A percentile compares a stretch with the other conserved stretches of the same genome.
phyloP scores from a whole-genome alignment of 2,113 vertebrate species.

The Hydropotes inermis region DNA sequence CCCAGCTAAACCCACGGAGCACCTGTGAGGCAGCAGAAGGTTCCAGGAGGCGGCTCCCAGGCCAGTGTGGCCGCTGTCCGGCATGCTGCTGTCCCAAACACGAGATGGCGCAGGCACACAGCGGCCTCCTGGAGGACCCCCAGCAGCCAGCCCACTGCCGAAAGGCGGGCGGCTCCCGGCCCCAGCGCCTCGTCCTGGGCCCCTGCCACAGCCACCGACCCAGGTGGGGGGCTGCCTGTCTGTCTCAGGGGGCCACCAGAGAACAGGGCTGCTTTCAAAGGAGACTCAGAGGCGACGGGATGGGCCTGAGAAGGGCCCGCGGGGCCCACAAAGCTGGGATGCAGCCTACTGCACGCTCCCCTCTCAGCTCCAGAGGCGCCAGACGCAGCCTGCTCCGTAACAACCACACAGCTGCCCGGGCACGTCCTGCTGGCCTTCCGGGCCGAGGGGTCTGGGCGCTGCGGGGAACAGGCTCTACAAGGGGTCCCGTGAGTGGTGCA shows the following conservation, averaged over 20 bases:
- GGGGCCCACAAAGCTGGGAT: background rate
- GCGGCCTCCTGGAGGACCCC: background rate
- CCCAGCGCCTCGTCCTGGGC: rapidly evolving
- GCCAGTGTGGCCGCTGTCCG: background rate
- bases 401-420: rapidly evolving
- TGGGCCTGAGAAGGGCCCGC: rapidly evolving
- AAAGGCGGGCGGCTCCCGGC: rapidly evolving
- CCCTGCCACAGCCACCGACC: too few relatives aligned
- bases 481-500: rapidly evolving
- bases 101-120: rapidly evolving
- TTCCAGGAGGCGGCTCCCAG: background rate
- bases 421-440: background rate
- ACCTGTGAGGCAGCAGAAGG: background rate
- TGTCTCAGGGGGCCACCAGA: rapidly evolving
- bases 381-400: rapidly evolving
- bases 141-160: background rate
- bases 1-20: rapidly evolving
- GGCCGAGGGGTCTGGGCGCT: background rate
- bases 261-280: background rate
- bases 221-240: background rate
- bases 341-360: rapidly evolving
- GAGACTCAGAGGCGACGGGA: background rate
- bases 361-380: rapidly evolving
- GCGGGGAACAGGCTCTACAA: background rate
- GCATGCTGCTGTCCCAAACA: too few relatives aligned